A percentile compares a stretch with the other conserved stretches of the same genome.
Conservation (phyloP, 1,140 invertebrate genomes). For the Diorhabda elongata region DNA sequence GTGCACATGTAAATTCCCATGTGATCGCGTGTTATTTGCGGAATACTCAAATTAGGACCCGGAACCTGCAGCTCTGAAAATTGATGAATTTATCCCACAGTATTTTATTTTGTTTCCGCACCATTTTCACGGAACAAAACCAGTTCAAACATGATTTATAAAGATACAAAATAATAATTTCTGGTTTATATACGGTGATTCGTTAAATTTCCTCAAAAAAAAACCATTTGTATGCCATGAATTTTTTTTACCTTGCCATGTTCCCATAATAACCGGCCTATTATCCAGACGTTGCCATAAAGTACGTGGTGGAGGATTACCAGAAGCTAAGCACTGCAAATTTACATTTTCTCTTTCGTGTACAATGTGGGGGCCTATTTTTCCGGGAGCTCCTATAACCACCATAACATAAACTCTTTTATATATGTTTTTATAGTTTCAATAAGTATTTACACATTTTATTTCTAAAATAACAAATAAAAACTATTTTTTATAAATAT, state of each 20-base stretch:
- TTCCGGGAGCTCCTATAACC: slow-evolving; percentile 39
- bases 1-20: slow-evolving; percentile 83
- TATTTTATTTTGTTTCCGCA: too few species aligned
- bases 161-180: background rate
- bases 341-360: slow-evolving; percentile 71
- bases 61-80: slow-evolving; percentile 62
- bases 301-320: slow-evolving; percentile 67
- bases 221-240: too few species aligned
- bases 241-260: slow-evolving; percentile 53
- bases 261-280: slow-evolving; percentile 57
- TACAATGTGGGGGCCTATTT: slow-evolving; percentile 53
- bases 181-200: too few species aligned
- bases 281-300: slow-evolving; percentile 72
- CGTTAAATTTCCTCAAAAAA: too few species aligned
- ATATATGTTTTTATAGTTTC: too few species aligned
- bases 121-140: too few species aligned
- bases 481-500: too few species aligned
- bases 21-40: slow-evolving; percentile 75
- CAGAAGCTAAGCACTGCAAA: slow-evolving; percentile 71
- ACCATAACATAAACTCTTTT: background rate
- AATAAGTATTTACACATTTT: too few species aligned
- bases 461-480: too few species aligned
- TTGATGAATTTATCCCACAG: too few species aligned
- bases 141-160: slow-evolving; percentile 5
- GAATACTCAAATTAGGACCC: slow-evolving; percentile 73